Conservation (phyloP, 2,888 invertebrate species). For the Coleophora deauratella region DNA sequence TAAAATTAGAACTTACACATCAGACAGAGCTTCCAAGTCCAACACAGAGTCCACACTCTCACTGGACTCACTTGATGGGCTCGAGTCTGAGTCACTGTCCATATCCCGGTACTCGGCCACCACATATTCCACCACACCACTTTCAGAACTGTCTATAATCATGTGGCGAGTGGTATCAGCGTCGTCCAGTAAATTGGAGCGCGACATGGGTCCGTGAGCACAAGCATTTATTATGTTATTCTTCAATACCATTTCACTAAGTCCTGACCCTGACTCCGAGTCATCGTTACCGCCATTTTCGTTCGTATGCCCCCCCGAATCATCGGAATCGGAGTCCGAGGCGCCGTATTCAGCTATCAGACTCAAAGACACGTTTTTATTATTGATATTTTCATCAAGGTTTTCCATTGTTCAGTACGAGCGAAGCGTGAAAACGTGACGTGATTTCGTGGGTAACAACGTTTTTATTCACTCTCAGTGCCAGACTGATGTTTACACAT, state of each 20-base stretch:
- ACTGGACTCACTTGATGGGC: conserved; percentile 54
- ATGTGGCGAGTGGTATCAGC: conserved; percentile 52
- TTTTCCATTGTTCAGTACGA: conserved; percentile 51
- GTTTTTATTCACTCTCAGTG: neutral
- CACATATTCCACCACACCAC: conserved; percentile 59
- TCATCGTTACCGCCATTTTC: conserved; percentile 43
- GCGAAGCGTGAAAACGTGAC: conserved; percentile 15
- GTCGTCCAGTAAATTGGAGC: conserved; percentile 34
- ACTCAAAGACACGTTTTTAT: conserved; percentile 64
- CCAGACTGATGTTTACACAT: too few species aligned
- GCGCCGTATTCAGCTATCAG: conserved; percentile 62
- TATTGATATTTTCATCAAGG: conserved; percentile 47
- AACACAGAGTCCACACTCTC: conserved; percentile 57
- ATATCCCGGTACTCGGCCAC: conserved; percentile 59
- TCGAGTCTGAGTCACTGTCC: conserved; percentile 49
- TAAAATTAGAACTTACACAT: conserved; percentile 35
- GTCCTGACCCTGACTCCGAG: conserved; percentile 51
- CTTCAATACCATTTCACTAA: conserved; percentile 67
- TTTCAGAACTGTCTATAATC: conserved; percentile 61
- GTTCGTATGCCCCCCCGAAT: conserved; percentile 44
- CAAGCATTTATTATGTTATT: conserved; percentile 69
- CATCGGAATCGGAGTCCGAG: conserved; percentile 63
- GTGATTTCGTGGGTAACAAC: neutral
- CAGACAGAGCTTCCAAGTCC: conserved; percentile 56
- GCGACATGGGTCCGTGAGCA: conserved; percentile 58